phyloP scores from a whole-genome alignment of 2,113 vertebrate genomes.

The Ornithorhynchus anatinus region DNA sequence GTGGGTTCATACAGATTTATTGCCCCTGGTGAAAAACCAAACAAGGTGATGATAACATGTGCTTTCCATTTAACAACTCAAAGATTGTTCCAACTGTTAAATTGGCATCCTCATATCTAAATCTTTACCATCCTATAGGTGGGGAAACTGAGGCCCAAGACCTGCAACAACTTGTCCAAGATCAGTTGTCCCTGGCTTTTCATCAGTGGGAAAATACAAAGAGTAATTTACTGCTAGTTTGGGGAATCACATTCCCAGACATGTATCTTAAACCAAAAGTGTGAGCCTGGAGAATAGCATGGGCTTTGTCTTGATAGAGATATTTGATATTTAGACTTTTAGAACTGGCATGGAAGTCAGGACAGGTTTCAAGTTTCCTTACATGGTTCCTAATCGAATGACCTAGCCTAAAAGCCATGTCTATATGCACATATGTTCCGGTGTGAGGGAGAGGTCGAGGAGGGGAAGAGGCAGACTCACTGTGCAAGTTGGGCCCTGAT shows the following conservation, averaged over 20 bases:
- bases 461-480: conserved; percentile 72
- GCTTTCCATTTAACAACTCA: too few species aligned
- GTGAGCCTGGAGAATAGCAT: too few species aligned
- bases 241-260: too few species aligned
- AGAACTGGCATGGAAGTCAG: too few species aligned
- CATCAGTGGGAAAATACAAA: too few species aligned
- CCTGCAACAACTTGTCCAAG: too few species aligned
- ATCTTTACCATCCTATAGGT: background rate
- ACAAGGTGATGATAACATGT: background rate
- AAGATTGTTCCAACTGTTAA: background rate
- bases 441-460: background rate
- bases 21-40: background rate
- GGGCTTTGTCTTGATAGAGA: too few species aligned
- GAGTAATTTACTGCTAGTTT: too few species aligned
- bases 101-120: background rate
- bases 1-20: background rate
- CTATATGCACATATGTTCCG: too few species aligned
- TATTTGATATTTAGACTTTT: too few species aligned
- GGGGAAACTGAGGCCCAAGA: background rate
- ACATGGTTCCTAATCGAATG: background rate
- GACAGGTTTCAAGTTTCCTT: background rate
- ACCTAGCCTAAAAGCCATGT: background rate
- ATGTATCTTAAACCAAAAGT: too few species aligned
- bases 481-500: conserved; percentile 79
- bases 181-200: too few species aligned